Conservation (phyloP, 1,140 invertebrate genomes). For the Camponotus floridanus region DNA sequence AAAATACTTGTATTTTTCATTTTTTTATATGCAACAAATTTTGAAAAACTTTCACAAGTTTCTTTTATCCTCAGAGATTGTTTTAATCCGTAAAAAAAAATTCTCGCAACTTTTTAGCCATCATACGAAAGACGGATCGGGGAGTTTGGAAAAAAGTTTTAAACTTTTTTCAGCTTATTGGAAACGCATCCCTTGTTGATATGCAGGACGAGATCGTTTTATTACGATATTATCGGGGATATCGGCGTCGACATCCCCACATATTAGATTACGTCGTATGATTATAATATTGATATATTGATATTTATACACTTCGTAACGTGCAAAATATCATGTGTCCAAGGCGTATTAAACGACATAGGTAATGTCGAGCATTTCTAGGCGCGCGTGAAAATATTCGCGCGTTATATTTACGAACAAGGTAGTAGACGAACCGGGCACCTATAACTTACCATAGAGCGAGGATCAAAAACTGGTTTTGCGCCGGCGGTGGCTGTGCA, state of each 20-base stretch:
- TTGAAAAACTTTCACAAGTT: neutral
- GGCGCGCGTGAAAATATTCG: slow-evolving; percentile 34
- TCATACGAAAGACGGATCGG: neutral
- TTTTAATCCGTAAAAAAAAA: neutral
- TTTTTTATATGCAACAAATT: too few species aligned
- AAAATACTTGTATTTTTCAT: neutral
- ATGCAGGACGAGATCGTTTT: neutral
- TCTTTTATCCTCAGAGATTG: neutral
- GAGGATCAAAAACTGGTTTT: slow-evolving; percentile 67
- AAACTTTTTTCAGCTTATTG: neutral
- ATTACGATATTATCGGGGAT: neutral
- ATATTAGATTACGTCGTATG: neutral
- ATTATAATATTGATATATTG: neutral
- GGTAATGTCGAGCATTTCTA: neutral
- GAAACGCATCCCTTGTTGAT: neutral
- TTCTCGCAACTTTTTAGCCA: neutral
- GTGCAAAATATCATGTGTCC: neutral
- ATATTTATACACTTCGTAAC: neutral
- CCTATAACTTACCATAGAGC: slow-evolving; percentile 54
- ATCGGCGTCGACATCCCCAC: neutral
- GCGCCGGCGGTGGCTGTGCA: slow-evolving; percentile 58
- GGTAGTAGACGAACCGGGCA: slow-evolving; percentile 16
- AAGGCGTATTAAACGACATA: neutral
- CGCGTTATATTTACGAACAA: slow-evolving; percentile 54
- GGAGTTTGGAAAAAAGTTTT: neutral